Base-by-base conservation (phyloP, 1,140 invertebrate species). In the Drosophila takahashii region DNA sequence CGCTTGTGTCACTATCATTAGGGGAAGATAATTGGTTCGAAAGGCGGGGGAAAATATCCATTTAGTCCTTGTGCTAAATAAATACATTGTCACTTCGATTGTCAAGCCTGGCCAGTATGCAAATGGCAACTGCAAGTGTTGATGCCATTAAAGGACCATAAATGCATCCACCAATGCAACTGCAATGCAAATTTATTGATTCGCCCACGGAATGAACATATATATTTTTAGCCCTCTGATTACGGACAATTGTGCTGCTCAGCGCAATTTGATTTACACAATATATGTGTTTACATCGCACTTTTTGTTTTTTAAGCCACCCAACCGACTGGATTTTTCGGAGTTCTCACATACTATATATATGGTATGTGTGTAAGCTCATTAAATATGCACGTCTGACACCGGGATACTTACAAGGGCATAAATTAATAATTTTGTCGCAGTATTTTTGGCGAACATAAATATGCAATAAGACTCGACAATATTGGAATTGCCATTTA, bases 401-500 rank as follows among this genome's bases (percentile, higher is more conserved):
- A 56, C 48, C 47, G 42, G 34, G 42, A 54, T 67, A 34, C 53
- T 52, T 51, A 54, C 41, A 77, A 54, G 45, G 62, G 27, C 62
- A 77, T 75, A 77, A 77, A 77, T 77, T 66, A 76, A 69, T 77
- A 67, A 77, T 77, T 74, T 77, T 77, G 71, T 67, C 71, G 74
- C 74, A 77, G 74, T 48, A 76, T 59, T 66, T 74, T 64, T 66
- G 58, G 70, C 50, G 13, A 56, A 26, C 51, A 75, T 75, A 60
- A 75, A 76, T 76, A 66, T 66, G 70, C 70, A 66, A 76, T 65
- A 52, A 50, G 61, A 34, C 41, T 22, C 16, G 61, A 37, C 47
- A 47, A 53, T 42, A 41, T 41, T 64, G 26, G 27, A 42, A 64
- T 41, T 67, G 59, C 18, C 64, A 65, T 67, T 67, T 65, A 65